Base-by-base conservation (phyloP, 2,888 invertebrate genomes). In the Prosopocoilus inquinatus region DNA sequence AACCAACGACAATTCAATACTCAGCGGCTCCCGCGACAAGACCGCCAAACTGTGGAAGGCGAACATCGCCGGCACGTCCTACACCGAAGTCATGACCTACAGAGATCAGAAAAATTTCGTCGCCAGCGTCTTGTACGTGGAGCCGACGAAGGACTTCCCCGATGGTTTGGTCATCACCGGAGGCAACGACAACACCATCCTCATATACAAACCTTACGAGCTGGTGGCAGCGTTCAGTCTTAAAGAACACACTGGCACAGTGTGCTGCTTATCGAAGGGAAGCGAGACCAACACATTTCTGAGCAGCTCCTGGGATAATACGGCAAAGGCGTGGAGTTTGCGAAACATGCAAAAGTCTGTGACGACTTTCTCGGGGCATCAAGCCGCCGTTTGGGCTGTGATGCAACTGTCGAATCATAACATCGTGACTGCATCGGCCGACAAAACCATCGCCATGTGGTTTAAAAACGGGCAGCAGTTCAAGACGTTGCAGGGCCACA, bases 281-380 rank as follows among this genome's bases (percentile, higher is more conserved):
- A 61, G 77, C 1, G 70, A 76, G 52, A 71, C 79, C 48, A 83
- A 83, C 48, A 79, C 84, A 8, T 79, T 93, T 67, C 76, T 89
- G 50, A 94, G 93, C 70, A 91, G 94, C 39, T 96, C 96, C 45
- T 97, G 97, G 96, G 97, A 98, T 73, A 84, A 84, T 61, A 90
- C 91, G 3, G 94, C 91, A 0, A 88, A 89, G 69, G 79, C 94
- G 45, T 97, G 97, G 96, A 80, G 80, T 47, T 64, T 89, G 2
- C 80, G 80, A 53, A 77, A 80, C 47, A 75, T 82, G 9, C 78
- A 68, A 16, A 57, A 82, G 48, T 71, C 80, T 20, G 72, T 80
- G 0, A 73, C 84, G 39, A 84, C 84, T 0, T 79, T 90, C 7
- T 78, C 80, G 57, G 90, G 90, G 0, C 92, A 92, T 67, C 81